Evolutionary conservation across 2,888 invertebrate species (phyloP).

Genomic region (Gibbula magus): DNA sequence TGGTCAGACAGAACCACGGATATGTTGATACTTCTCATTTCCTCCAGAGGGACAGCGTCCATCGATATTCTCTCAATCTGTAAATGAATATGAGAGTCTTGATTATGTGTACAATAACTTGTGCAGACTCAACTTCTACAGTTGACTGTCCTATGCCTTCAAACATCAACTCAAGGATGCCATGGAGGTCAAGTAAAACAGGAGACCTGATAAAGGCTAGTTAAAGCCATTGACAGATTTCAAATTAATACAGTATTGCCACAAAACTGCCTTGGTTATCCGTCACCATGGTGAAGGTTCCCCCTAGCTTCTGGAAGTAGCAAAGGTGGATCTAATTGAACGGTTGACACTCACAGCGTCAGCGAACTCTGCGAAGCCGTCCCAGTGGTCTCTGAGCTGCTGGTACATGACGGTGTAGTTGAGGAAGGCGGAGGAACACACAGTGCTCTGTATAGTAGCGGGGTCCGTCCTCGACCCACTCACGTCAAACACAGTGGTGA

Average conservation of each 20-base stretch:
- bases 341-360: constrained; percentile 43
- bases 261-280: too few relatives aligned
- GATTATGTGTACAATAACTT: too few relatives aligned
- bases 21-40: constrained; percentile 30
- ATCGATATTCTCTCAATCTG: constrained; percentile 16
- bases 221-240: too few relatives aligned
- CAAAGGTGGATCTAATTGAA: neutral
- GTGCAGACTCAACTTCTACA: too few relatives aligned
- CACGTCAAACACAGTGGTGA: constrained; percentile 43
- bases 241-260: too few relatives aligned
- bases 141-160: too few relatives aligned
- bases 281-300: too few relatives aligned
- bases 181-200: too few relatives aligned
- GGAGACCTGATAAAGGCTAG: too few relatives aligned
- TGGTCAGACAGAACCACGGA: constrained; percentile 27
- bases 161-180: too few relatives aligned
- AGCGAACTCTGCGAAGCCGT: constrained; percentile 50
- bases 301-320: too few relatives aligned
- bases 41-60: constrained; percentile 2
- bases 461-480: constrained; percentile 38
- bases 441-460: constrained; percentile 40
- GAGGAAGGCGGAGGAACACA: constrained; percentile 50
- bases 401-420: constrained; percentile 47
- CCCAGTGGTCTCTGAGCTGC: constrained; percentile 47
- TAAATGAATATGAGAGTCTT: too few relatives aligned